These are phyloP conservation scores for Coptodon bakossiorum DNA, from an alignment of 2,113 vertebrate species.

Conservation along the genomic window DNA sequence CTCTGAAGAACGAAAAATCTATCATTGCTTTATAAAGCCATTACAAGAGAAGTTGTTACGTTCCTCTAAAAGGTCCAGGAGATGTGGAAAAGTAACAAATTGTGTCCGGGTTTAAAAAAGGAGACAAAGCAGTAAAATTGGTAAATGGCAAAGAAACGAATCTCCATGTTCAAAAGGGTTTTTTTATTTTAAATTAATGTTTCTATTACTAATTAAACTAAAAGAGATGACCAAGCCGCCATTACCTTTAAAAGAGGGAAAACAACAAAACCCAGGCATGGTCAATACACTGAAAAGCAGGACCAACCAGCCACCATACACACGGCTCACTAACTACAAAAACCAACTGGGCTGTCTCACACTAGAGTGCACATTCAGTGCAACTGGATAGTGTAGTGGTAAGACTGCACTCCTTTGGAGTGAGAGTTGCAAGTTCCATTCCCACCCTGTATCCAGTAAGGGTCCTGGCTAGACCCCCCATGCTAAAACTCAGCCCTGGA, in stretches of 20 bases:
- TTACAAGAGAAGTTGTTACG: neutral
- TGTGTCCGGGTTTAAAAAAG: neutral
- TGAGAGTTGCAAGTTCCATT: fast-evolving
- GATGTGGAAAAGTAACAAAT: neutral
- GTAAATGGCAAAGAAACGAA: neutral
- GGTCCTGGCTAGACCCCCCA: neutral
- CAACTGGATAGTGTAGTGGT: neutral
- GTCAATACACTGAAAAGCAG: neutral
- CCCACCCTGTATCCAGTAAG: neutral
- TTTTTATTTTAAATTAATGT: neutral
- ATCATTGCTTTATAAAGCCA: neutral
- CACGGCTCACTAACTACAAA: neutral
- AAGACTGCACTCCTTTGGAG: neutral
- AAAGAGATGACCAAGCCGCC: neutral
- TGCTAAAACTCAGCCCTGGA: neutral
- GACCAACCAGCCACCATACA: neutral
- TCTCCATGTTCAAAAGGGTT: neutral
- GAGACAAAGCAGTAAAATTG: neutral
- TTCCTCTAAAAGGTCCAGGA: neutral
- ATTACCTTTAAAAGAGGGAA: neutral
- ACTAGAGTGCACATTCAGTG: neutral
- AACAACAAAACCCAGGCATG: neutral
- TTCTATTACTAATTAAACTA: neutral
- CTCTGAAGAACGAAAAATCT: neutral
- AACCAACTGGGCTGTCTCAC: neutral